phyloP scores from a whole-genome alignment of 2,113 vertebrate genomes.

The Motacilla tschutschensis region DNA sequence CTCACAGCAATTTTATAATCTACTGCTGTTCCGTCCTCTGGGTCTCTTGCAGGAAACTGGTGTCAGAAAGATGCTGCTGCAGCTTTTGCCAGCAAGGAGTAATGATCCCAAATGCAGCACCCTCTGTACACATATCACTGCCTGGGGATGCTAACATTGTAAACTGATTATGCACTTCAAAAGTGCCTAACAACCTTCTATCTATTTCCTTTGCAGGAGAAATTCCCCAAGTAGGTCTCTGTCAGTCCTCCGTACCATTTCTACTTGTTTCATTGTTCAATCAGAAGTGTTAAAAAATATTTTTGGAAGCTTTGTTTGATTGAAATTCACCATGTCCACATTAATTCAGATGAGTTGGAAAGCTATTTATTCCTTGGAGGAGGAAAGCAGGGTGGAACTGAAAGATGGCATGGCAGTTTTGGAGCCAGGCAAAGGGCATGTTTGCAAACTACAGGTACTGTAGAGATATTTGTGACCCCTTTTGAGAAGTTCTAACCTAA shows the following conservation, averaged over 20 bases:
- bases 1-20: background rate
- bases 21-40: background rate
- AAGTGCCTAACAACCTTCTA: background rate
- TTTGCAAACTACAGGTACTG: background rate
- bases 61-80: slow-evolving; percentile 24
- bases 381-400: background rate
- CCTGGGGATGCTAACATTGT: background rate
- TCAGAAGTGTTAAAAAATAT: background rate
- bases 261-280: background rate
- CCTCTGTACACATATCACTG: background rate
- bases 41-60: background rate
- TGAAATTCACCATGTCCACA: background rate
- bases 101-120: slow-evolving; percentile 4
- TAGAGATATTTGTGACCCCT: background rate
- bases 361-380: background rate
- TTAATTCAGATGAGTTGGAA: background rate
- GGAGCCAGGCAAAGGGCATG: background rate
- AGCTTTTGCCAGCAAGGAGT: background rate
- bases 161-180: background rate
- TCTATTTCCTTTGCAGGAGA: slow-evolving; percentile 2
- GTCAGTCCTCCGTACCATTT: background rate
- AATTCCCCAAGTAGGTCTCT: background rate
- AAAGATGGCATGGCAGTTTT: background rate
- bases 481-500: background rate
- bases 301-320: background rate